A percentile compares a stretch with the other conserved stretches of the same genome.
Conservation (phyloP, 2,113 vertebrate species). For the Sceloporus undulatus region DNA sequence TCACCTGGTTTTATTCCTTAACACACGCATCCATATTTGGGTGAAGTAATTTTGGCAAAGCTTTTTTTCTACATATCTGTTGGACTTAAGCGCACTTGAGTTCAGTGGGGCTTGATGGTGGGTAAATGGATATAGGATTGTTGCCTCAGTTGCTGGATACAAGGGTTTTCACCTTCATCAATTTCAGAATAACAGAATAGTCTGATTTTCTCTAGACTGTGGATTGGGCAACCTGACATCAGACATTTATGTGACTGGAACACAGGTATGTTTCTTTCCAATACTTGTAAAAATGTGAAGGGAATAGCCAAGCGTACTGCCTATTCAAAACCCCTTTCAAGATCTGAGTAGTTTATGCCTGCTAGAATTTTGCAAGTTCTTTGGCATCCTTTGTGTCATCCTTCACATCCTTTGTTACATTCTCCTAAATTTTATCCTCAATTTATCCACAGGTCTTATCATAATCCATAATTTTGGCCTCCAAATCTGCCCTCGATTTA, state of each 20-base stretch:
- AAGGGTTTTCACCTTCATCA: not conserved
- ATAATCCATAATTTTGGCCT: too few species aligned
- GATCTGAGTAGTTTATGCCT: not conserved
- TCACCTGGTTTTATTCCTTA: not conserved
- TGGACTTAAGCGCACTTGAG: not conserved
- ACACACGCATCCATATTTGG: not conserved
- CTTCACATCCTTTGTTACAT: too few species aligned
- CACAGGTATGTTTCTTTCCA: not conserved
- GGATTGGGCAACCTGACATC: not conserved
- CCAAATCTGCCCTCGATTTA: too few species aligned
- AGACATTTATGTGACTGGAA: not conserved
- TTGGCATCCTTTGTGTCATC: too few species aligned
- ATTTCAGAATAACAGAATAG: not conserved
- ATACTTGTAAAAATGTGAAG: not conserved
- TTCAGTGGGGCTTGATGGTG: not conserved
- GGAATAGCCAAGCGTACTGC: not conserved
- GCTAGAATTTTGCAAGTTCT: too few species aligned
- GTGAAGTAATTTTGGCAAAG: constrained; percentile 11
- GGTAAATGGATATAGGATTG: not conserved
- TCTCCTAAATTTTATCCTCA: too few species aligned
- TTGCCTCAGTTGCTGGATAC: not conserved
- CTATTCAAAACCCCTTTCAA: not conserved
- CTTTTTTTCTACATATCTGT: not conserved
- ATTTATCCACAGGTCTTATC: too few species aligned
- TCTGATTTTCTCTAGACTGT: not conserved